phyloP scores from a whole-genome alignment of 1,140 invertebrate species.

The Scylla paramamosain region DNA sequence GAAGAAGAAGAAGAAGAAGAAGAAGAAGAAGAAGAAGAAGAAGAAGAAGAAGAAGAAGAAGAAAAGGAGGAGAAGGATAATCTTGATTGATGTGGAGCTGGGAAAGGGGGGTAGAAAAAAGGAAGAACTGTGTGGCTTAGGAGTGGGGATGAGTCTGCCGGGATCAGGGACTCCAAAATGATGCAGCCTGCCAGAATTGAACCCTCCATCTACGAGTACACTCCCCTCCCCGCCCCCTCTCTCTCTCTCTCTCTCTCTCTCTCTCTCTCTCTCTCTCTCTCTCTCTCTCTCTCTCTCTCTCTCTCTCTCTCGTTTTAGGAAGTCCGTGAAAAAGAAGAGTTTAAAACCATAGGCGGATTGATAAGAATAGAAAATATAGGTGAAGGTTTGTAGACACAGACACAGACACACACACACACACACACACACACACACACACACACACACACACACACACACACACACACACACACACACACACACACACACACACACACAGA shows the following conservation, averaged over 20 bases:
- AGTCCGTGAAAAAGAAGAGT: too few relatives aligned
- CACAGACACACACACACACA: background rate
- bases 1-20: background rate
- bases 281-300: background rate
- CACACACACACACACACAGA: background rate
- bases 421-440: background rate
- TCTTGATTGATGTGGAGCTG: slow-evolving; percentile 13
- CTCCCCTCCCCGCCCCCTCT: background rate
- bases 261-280: background rate
- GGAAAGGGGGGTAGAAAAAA: background rate
- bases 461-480: slow-evolving; percentile 11
- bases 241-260: background rate
- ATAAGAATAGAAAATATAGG: background rate
- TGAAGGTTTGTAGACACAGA: background rate
- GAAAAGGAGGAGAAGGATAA: background rate
- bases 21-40: background rate
- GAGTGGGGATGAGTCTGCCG: background rate
- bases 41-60: background rate
- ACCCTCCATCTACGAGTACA: background rate
- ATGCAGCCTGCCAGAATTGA: background rate
- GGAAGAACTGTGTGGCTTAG: slow-evolving; percentile 16
- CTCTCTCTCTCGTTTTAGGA: too few relatives aligned
- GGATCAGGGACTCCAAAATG: background rate
- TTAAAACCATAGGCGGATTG: background rate
- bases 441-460: background rate